Percentiles rank a stretch among this genome's conserved stretches.
These are phyloP conservation scores for Saimiri boliviensis DNA, from an alignment of 2,113 vertebrate genomes.

Conservation along the genomic window DNA sequence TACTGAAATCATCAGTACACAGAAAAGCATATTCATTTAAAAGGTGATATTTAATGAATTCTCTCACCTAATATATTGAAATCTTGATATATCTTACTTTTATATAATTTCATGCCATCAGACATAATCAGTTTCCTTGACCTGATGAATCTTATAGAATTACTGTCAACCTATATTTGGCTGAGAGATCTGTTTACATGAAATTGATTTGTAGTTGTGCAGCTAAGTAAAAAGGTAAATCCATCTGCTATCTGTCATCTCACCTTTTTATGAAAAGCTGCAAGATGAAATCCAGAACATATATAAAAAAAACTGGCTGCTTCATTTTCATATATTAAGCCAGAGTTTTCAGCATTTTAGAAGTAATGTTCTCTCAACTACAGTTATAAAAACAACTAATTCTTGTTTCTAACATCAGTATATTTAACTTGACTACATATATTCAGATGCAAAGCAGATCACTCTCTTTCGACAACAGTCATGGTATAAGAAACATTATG, in stretches of 20 bases:
- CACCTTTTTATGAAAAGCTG: conserved; percentile 81
- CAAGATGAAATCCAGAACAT: conserved; percentile 75
- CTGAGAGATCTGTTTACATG: conserved; percentile 83
- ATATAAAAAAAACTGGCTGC: conserved; percentile 70
- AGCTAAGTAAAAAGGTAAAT: conserved; percentile 84
- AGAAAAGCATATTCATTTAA: conserved; percentile 58
- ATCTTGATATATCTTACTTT: conserved; percentile 62
- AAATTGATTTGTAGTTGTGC: conserved; percentile 80
- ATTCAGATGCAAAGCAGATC: conserved; percentile 64
- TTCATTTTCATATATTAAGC: conserved; percentile 81
- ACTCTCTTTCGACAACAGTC: conserved; percentile 58
- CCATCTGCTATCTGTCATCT: conserved; percentile 84
- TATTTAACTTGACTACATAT: conserved; percentile 58
- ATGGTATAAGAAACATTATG: not conserved
- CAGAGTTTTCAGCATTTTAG: conserved; percentile 70
- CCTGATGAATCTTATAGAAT: conserved; percentile 82
- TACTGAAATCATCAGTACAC: conserved; percentile 33
- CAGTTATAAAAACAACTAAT: conserved; percentile 75
- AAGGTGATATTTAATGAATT: conserved; percentile 66
- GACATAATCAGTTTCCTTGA: conserved; percentile 78
- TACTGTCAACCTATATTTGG: conserved; percentile 83
- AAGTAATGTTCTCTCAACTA: conserved; percentile 70
- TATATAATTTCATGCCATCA: conserved; percentile 73
- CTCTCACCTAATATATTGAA: conserved; percentile 66
- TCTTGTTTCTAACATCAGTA: conserved; percentile 74